Percentiles rank a stretch among this genome's conserved stretches.
Evolutionary conservation across 1,140 invertebrate species (phyloP).

Genomic region (Amphibalanus amphitrite): DNA sequence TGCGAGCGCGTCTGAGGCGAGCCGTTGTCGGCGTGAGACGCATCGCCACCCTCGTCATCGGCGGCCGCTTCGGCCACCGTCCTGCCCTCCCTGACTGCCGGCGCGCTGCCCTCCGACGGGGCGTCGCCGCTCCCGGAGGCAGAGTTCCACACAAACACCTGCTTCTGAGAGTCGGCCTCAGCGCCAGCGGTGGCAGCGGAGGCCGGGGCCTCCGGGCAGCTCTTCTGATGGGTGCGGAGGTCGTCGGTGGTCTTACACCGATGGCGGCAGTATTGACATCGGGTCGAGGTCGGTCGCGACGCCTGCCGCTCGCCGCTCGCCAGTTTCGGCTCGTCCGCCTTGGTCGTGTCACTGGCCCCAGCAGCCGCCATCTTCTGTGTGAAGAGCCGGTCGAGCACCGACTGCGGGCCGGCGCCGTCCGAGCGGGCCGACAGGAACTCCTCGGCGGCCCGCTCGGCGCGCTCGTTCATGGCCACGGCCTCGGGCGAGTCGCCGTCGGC

Average conservation of each 20-base stretch:
- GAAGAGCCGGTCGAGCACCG: not conserved
- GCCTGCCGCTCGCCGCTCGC: constrained; percentile 7
- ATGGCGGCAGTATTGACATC: constrained; percentile 66
- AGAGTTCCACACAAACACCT: not conserved
- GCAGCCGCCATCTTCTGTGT: not conserved
- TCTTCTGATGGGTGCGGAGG: constrained; percentile 44
- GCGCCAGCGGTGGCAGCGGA: too few relatives aligned
- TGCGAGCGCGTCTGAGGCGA: constrained; percentile 11
- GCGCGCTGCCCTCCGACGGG: constrained; percentile 22
- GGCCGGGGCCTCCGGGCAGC: constrained; percentile 31
- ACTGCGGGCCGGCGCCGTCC: not conserved
- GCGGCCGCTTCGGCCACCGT: not conserved
- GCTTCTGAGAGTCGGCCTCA: not conserved
- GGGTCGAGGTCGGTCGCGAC: constrained; percentile 32
- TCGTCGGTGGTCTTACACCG: constrained; percentile 62
- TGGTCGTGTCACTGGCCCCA: not conserved
- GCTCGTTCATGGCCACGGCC: not conserved
- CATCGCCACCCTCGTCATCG: constrained; percentile 7
- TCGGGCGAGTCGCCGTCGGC: not conserved
- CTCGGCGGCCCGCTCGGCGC: not conserved
- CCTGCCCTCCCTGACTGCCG: constrained; percentile 30
- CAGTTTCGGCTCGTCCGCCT: not conserved
- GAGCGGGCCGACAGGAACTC: not conserved
- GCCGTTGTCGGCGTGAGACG: constrained; percentile 2
- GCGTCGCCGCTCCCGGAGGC: constrained; percentile 10